These are phyloP conservation scores for Diploptera punctata DNA, from an alignment of 2,888 invertebrate genomes.

Conservation along the genomic window DNA sequence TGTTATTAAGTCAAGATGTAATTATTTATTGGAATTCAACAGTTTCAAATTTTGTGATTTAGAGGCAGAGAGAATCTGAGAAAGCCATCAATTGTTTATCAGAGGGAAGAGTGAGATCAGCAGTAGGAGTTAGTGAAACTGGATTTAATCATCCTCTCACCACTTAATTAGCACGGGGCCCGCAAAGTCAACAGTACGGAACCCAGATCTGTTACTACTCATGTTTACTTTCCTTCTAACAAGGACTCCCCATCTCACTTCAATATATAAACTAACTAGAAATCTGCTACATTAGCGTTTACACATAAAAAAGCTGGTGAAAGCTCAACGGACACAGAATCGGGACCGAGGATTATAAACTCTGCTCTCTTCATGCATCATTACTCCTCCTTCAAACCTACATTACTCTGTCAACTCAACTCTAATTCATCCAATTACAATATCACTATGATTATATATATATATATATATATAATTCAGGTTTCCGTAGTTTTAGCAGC, in stretches of 20 bases:
- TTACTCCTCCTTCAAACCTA: no score
- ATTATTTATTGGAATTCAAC: no score
- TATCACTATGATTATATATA: no score
- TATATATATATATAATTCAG: no score
- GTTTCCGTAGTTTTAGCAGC: no score
- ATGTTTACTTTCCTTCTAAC: conserved; percentile 37
- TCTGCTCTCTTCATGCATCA: no score
- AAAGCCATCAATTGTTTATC: no score
- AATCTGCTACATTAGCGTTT: conserved; percentile 40
- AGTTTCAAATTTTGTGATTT: no score
- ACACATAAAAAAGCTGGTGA: conserved; percentile 16
- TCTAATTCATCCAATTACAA: no score
- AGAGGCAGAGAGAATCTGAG: no score
- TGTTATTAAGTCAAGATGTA: no score
- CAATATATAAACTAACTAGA: conserved; percentile 30
- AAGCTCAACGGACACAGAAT: conserved; percentile 1
- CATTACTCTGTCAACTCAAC: no score
- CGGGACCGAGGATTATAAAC: not conserved
- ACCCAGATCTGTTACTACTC: conserved; percentile 30
- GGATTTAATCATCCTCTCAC: conserved; percentile 40
- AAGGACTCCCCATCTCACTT: conserved; percentile 32
- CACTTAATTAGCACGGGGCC: conserved; percentile 39
- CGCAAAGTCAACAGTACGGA: conserved; percentile 35
- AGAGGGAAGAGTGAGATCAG: conserved; percentile 10
- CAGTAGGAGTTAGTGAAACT: conserved; percentile 30